Evolutionary conservation across 53 echinoderm and acorn worm genomes (phyloP), one percentile per base, ranked within the genome.

Genomic region (Echinometra lucunter): DNA sequence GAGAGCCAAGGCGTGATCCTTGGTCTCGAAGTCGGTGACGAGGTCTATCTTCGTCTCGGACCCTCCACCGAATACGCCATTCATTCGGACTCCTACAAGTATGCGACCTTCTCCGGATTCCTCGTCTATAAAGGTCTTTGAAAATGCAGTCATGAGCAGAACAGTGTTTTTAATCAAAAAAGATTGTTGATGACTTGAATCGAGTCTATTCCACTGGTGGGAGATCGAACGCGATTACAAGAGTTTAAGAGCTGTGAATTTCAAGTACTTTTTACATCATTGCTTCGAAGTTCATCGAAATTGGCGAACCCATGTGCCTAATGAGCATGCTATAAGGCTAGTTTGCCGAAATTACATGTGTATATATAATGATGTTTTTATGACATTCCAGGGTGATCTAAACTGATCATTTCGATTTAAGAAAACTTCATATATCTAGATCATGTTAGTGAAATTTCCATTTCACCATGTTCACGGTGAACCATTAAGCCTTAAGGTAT

Each of bases 101-200:
- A 97, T 94, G 93, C 90, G 56, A 98, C 97, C 44, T 98, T 98
- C 75, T 96, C 88, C 17, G 98, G 98, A 0, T 98, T 98, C 96
- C 95, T 98, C 28, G 95, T 98, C 57, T 98, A 95, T 83, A 98
- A 96, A 60, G 98, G 98, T 18, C 18, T 28, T 49, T 69, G 58
- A 56, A 56, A 53, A 37, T 23, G 4, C 45, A 9, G 13, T 53
- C 8, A 53, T 9, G 13, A 53, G 9, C 53, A 53, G 53, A 53
- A 9, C 2, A 53, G 13, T 53, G 0, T 53, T 0, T 4, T 53
- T 53, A 53, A 53, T 53, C 1, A 53, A 2, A 11, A 4, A 53
- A 53, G 13, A 53, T 13, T 21, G 21, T 63, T 25, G 0, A 63
- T 4, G 63, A 6, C 25, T 63, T 21, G 19, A 0, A 19, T 19